Percentiles rank a stretch among this genome's conserved stretches.
These are phyloP conservation scores for Trididemnum miniatum DNA, from an alignment of 23 tunicate species.

Conservation along the genomic window DNA sequence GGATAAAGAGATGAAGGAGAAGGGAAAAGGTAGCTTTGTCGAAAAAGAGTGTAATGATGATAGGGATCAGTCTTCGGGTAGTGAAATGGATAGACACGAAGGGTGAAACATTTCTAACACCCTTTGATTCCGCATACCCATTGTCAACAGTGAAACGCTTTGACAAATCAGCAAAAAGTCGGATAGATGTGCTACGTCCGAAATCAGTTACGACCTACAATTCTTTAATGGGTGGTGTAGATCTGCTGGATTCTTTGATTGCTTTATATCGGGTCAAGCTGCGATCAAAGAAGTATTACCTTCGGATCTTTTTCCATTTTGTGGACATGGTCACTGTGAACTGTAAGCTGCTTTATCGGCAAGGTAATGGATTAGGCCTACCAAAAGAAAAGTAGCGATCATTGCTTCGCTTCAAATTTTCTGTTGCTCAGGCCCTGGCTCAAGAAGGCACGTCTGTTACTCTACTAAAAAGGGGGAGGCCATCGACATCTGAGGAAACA, in stretches of 20 bases:
- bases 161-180: not conserved
- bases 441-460: not conserved
- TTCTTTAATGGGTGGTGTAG: conserved; percentile 21
- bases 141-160: not conserved
- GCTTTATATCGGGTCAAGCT: conserved; percentile 21
- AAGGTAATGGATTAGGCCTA: not conserved
- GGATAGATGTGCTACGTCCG: not conserved
- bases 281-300: conserved; percentile 29
- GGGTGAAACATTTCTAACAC: conserved; percentile 4
- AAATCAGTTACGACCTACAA: conserved; percentile 8
- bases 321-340: not conserved
- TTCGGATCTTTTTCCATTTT: conserved; percentile 18
- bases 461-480: conserved; percentile 7
- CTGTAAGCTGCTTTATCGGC: conserved; percentile 13
- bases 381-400: not conserved
- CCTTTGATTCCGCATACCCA: conserved; percentile 22
- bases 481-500: conserved; percentile 3
- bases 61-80: not conserved
- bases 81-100: conserved; percentile 20
- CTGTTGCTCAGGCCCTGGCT: conserved; percentile 2
- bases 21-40: not conserved
- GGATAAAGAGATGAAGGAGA: conserved; percentile 6
- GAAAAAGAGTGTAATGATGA: not conserved
- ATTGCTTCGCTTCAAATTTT: not conserved
- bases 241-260: conserved; percentile 16